phyloP scores from a whole-genome alignment of 2,113 vertebrate genomes.

The Corydoras sp. region DNA sequence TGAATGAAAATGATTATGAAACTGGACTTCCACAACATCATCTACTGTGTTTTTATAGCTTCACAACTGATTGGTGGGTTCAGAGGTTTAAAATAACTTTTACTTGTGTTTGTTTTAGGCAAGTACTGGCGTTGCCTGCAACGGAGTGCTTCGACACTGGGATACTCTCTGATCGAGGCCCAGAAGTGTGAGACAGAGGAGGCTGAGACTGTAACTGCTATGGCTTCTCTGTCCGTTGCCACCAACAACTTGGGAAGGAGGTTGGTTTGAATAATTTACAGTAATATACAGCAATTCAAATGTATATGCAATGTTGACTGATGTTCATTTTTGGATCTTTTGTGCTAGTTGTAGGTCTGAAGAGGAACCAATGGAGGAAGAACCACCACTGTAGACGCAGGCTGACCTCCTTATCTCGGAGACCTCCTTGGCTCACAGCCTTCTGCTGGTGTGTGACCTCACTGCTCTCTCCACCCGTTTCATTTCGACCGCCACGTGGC shows the following conservation, averaged over 20 bases:
- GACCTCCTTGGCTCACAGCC: constrained; percentile 53
- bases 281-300: background rate
- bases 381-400: constrained; percentile 80
- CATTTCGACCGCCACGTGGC: constrained; percentile 53
- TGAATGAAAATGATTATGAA: too few relatives aligned
- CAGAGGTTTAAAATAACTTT: background rate
- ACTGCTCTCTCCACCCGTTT: constrained; percentile 60
- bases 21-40: too few relatives aligned
- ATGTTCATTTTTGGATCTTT: background rate
- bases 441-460: constrained; percentile 64
- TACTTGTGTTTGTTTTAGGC: constrained; percentile 62
- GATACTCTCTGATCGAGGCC: constrained; percentile 82
- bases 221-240: constrained; percentile 91
- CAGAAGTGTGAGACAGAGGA: constrained; percentile 85
- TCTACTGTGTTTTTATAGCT: too few relatives aligned
- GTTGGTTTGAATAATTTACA: constrained; percentile 55
- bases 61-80: background rate
- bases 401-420: constrained; percentile 26
- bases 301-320: background rate
- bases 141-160: constrained; percentile 71
- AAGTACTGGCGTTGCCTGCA: constrained; percentile 91
- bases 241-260: constrained; percentile 83
- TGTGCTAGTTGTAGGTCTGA: constrained; percentile 65
- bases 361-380: constrained; percentile 96
- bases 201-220: constrained; percentile 90